Conservation (phyloP, 2,888 invertebrate species). For the Caenorhabditis macrosperma region DNA sequence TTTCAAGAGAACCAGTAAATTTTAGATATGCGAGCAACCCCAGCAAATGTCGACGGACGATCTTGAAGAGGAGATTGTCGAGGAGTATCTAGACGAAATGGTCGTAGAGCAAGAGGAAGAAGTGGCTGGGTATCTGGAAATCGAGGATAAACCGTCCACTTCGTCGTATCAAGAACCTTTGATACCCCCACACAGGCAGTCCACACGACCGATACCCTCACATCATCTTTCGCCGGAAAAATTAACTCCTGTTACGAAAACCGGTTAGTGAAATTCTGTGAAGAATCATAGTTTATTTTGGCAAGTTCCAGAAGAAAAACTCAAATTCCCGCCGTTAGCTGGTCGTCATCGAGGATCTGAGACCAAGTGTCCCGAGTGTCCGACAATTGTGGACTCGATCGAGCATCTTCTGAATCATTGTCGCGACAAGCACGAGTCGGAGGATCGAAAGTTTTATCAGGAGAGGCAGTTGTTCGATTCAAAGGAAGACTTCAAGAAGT, state of each 20-base stretch:
- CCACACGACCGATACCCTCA: not conserved
- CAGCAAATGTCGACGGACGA: not conserved
- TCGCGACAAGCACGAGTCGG: constrained; percentile 14
- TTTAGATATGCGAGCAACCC: constrained; percentile 21
- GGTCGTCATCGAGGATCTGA: constrained; percentile 27
- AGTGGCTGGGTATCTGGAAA: not conserved
- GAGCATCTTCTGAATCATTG: constrained; percentile 43
- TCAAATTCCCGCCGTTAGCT: not conserved
- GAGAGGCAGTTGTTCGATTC: constrained; percentile 27
- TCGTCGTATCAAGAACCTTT: not conserved
- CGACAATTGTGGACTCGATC: constrained; percentile 1
- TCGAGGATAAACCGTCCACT: constrained; percentile 18
- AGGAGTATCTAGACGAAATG: constrained; percentile 10
- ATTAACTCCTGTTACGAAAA: not conserved
- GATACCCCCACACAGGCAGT: constrained; percentile 27
- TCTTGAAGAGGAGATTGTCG: not conserved
- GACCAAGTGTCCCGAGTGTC: constrained; percentile 40
- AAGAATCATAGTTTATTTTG: too few relatives aligned
- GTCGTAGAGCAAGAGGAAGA: constrained; percentile 38
- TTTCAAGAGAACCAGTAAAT: not conserved
- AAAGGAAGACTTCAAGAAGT: constrained; percentile 29
- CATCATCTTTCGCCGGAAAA: constrained; percentile 4
- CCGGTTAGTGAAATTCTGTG: too few relatives aligned
- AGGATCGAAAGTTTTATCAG: constrained; percentile 1
- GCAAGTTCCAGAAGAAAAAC: not conserved